Base-by-base conservation (phyloP, 37 sponge, comb jelly and placozoan genomes). In the Crambe crambe region DNA sequence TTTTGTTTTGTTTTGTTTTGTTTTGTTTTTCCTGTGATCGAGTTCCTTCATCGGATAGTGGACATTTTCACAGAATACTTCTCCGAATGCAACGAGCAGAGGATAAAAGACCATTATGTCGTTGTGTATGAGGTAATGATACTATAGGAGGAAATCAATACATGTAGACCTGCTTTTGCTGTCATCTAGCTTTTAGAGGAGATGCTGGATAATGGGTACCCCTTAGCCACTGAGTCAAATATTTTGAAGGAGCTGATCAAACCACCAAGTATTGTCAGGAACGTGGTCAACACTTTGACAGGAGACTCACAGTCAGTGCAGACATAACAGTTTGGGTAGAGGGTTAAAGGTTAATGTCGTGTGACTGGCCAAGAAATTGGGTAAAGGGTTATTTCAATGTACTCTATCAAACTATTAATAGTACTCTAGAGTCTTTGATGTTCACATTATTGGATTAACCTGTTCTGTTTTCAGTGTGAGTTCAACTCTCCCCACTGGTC, bases 121-220 rank as follows among this genome's bases (percentile, higher is more conserved):
- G 74, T 94, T 68, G 97, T 98, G 22, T 98, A 96, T 79, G 97
- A 98, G 95, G 97, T 98, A 26, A 69, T 42, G 2, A 62, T 2
- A 9, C 5, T 9, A 56, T 25, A 43, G 58, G 6, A 44, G 39
- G 57, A 30, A 20, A 38, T 31, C n/a, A 31, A 31, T 70, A 22
- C 71, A 47, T 47, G 10, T 47, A 15, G 10, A 47, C 51, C 51
- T 47, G 51, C 42, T 40, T 4, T 12, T 41, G 15, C 42, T 22
- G 38, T 40, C 42, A 17, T 42, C 23, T 63, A 97, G 98, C 78
- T 97, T 37, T 77, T 98, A 17, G 99, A 98, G 38, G 99, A 98
- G 87, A 96, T 98, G 90, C 54, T 98, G 41, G 99, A 98, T 69
- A 98, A 96, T 81, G 99, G 99, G 17, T 98, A 83, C 57, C 99